Percentiles rank a stretch among this genome's conserved stretches.
These are phyloP conservation scores for Aldrovandia affinis DNA, from an alignment of 2,797 vertebrate species.

Conservation along the genomic window DNA sequence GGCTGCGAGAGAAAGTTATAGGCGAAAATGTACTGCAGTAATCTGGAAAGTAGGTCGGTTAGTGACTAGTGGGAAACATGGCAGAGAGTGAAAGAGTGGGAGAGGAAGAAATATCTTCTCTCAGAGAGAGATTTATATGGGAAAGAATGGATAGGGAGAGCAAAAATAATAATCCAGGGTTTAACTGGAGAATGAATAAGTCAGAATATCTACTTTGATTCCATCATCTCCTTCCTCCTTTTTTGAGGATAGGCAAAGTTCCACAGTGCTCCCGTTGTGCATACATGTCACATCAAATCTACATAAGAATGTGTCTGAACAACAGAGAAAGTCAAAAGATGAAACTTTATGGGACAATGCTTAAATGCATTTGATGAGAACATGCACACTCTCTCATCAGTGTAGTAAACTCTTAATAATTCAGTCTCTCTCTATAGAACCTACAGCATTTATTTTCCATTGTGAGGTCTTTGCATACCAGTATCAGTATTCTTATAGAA, in stretches of 20 bases:
- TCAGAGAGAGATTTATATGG: background rate
- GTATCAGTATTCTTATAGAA: background rate
- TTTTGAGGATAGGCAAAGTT: background rate
- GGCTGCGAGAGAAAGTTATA: background rate
- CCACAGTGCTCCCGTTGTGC: background rate
- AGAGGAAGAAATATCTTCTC: background rate
- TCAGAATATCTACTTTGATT: background rate
- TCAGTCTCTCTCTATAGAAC: background rate
- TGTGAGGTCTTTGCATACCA: background rate
- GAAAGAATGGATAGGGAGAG: background rate
- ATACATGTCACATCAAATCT: background rate
- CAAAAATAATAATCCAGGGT: background rate
- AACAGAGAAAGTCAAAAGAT: background rate
- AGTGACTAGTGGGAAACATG: background rate
- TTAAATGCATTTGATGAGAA: background rate
- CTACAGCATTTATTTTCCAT: background rate
- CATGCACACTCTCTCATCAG: background rate
- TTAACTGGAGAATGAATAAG: background rate
- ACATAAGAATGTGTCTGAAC: background rate
- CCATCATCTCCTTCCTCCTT: background rate
- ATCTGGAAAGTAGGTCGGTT: conserved; percentile 12
- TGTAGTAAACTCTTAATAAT: background rate
- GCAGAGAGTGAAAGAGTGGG: background rate
- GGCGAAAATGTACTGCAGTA: background rate
- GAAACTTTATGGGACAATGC: background rate